These are phyloP conservation scores for Protonibea diacanthus DNA, from an alignment of 2,797 vertebrate species.

Conservation along the genomic window DNA sequence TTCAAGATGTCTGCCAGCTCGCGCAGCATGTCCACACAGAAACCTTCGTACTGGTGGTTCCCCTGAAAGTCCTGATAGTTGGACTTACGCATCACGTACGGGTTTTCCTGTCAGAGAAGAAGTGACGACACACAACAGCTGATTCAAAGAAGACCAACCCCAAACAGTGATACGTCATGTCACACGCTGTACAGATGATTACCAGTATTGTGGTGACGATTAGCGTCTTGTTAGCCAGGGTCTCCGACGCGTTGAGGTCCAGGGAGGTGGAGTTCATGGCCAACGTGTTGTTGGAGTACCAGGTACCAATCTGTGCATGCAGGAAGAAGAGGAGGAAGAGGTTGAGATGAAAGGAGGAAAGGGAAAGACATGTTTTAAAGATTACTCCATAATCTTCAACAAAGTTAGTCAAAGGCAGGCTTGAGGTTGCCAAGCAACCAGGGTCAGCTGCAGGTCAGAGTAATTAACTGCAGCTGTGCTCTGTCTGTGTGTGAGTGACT, in stretches of 20 bases:
- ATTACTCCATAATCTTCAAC: no score
- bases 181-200: conserved; percentile 35
- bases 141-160: background rate
- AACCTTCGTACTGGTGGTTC: conserved; percentile 91
- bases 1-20: conserved; percentile 90
- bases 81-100: conserved; percentile 91
- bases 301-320: conserved; percentile 88
- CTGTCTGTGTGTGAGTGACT: no score
- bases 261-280: conserved; percentile 92
- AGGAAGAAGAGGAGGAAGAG: background rate
- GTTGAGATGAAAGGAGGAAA: background rate
- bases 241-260: conserved; percentile 91
- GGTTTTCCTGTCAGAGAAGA: conserved; percentile 87
- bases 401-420: no score
- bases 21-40: conserved; percentile 94
- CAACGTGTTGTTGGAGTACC: conserved; percentile 94
- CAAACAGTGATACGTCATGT: accelerated
- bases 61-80: conserved; percentile 88
- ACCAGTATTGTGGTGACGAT: conserved; percentile 94
- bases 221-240: conserved; percentile 91
- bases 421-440: no score
- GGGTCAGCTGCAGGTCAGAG: no score
- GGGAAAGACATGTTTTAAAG: no score
- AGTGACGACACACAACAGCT: background rate
- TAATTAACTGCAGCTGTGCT: no score